Evolutionary conservation across 64 coral and sea anemone species (phyloP), one percentile per base, ranked within the genome.

Genomic region (Porites lutea): DNA sequence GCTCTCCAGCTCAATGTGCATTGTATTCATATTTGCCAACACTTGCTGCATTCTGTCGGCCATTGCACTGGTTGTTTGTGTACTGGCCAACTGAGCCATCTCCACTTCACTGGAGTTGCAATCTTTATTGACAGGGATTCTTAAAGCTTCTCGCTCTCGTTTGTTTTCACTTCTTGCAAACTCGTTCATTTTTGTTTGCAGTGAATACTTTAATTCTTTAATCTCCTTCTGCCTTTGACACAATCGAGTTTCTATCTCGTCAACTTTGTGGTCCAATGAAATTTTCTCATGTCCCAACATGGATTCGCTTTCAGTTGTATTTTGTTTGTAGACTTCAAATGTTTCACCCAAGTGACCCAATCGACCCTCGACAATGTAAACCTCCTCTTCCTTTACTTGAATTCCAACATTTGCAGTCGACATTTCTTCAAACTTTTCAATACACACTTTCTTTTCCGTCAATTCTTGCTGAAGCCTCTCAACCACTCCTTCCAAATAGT

Each of bases 41-140:
- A 76, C 51, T 19, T 76, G 37, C 5, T 76, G 48, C 45, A 76
- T 76, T 51, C 73, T 76, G 16, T 76, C 48, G n/a, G 73, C 45
- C 73, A 76, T 76, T 2, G 45, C 48, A 8, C n/a, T 15, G 5
- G 73, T 48, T 13, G 51, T 52, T 76, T 76, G 73, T 76, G 52
- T 76, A 51, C 48, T 48, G 19, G 73, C 73, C 19, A 76, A 1
- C 48, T 52, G 49, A 6, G 73, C 73, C 73, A 76, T 49, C 19
- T 76, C 47, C 73, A 76, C 43, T 19, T 49, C 13, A 15, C 2
- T 18, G 3, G 0, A 13, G 3, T 75, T 46, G 27, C 27, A 37
- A 19, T 16, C 15, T 51, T 76, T 48, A 3, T 52, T 14, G 73
- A 18, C 51, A 4, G 3, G 9, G 15, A 48, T 10, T 23, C 71